Conservation (phyloP, 2,797 vertebrate genomes). For the Thalassophryne amazonica region DNA sequence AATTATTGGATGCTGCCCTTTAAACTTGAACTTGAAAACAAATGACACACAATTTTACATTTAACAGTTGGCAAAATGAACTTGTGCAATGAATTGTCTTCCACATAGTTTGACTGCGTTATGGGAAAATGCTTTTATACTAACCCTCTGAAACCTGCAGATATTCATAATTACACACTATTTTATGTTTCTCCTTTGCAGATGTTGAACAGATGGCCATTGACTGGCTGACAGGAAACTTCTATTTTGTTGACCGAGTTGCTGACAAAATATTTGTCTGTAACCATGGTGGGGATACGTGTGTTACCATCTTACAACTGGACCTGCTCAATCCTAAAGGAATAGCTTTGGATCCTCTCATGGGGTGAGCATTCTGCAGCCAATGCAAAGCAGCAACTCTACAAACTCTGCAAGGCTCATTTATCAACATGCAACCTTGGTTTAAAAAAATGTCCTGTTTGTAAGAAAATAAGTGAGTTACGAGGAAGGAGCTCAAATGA, state of each 20-base stretch:
- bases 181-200: slow-evolving; percentile 47
- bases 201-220: slow-evolving; percentile 91
- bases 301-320: slow-evolving; percentile 88
- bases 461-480: slow-evolving; percentile 32
- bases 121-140: no score
- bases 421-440: slow-evolving; percentile 40
- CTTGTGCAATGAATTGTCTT: no score
- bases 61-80: no score
- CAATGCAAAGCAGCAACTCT: slow-evolving; percentile 3
- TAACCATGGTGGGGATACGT: slow-evolving; percentile 82
- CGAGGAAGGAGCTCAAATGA: slow-evolving; percentile 56
- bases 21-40: no score
- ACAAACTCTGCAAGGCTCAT: slow-evolving; percentile 18
- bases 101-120: no score
- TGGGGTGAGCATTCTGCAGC: slow-evolving; percentile 83
- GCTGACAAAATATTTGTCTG: slow-evolving; percentile 90
- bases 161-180: no score
- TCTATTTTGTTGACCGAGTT: slow-evolving; percentile 89
- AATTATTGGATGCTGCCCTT: no score
- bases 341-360: slow-evolving; percentile 88
- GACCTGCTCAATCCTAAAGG: slow-evolving; percentile 91
- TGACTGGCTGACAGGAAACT: slow-evolving; percentile 94
- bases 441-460: slow-evolving; percentile 37
- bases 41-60: no score
- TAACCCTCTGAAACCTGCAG: no score